Conservation (phyloP, 1,140 invertebrate species). For the Nomia melanderi region DNA sequence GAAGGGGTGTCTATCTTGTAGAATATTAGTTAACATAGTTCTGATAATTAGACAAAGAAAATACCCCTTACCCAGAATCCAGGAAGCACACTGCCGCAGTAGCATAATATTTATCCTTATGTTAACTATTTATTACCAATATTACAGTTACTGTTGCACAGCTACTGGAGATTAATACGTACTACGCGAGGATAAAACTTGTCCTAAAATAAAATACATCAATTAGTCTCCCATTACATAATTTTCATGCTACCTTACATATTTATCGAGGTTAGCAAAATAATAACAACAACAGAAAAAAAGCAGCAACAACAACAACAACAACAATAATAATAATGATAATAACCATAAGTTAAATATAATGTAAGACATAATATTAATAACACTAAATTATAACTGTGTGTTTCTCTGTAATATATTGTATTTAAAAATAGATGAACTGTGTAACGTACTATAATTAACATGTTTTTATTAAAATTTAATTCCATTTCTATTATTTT, state of each 20-base stretch:
- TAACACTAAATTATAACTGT: conserved; percentile 80
- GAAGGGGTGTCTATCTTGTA: conserved; percentile 66
- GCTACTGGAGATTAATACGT: conserved; percentile 71
- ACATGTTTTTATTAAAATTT: conserved; percentile 68
- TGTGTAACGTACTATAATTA: conserved; percentile 71
- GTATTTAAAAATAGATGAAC: conserved; percentile 77
- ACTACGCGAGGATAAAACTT: conserved; percentile 66
- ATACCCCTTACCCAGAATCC: conserved; percentile 72
- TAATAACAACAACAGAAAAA: conserved; percentile 72
- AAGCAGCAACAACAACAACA: conserved; percentile 57
- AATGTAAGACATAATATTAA: conserved; percentile 78
- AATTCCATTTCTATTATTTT: conserved; percentile 63
- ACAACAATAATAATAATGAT: conserved; percentile 44
- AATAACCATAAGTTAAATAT: conserved; percentile 76
- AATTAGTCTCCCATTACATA: conserved; percentile 77
- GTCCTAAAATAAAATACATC: conserved; percentile 61
- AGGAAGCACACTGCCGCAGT: conserved; percentile 77
- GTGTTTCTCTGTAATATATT: conserved; percentile 81
- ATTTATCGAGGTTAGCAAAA: conserved; percentile 74
- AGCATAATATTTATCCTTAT: conserved; percentile 80
- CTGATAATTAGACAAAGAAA: conserved; percentile 62
- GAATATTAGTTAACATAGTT: conserved; percentile 65
- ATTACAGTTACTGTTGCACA: conserved; percentile 72
- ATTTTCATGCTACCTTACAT: conserved; percentile 74
- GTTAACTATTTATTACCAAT: conserved; percentile 80